Evolutionary conservation across 2,113 vertebrate species (phyloP).

Genomic region (Delphinapterus leucas): DNA sequence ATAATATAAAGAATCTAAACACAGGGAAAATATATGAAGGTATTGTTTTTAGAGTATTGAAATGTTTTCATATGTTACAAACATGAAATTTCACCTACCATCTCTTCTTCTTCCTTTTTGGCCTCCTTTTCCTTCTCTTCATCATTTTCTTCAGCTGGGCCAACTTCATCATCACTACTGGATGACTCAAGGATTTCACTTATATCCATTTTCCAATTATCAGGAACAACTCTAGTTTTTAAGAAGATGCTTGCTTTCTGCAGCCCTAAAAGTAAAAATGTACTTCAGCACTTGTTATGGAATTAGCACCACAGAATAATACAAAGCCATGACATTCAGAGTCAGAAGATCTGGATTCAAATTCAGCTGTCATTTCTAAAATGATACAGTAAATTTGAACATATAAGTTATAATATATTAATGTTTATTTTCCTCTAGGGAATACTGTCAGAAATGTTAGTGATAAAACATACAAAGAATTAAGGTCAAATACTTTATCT

Average conservation of each 20-base stretch:
- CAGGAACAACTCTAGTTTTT: slow-evolving; percentile 85
- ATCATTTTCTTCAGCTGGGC: slow-evolving; percentile 86
- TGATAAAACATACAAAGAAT: background rate
- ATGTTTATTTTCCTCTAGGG: background rate
- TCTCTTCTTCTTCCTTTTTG: slow-evolving; percentile 86
- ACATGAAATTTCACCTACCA: slow-evolving; percentile 71
- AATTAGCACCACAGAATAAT: background rate
- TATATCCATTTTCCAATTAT: slow-evolving; percentile 97
- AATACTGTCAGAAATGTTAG: background rate
- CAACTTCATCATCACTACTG: slow-evolving; percentile 93
- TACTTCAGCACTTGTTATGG: background rate
- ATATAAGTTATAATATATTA: background rate
- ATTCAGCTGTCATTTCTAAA: background rate
- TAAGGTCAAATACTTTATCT: slow-evolving; percentile 6
- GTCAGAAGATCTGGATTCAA: slow-evolving; percentile 2
- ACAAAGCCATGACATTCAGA: background rate
- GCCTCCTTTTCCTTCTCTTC: slow-evolving; percentile 85
- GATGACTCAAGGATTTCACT: slow-evolving; percentile 97
- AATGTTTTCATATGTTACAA: background rate
- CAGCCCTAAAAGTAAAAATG: slow-evolving; percentile 83
- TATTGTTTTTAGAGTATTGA: background rate
- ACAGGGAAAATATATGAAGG: background rate
- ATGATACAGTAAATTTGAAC: background rate
- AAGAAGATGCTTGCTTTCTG: slow-evolving; percentile 89
- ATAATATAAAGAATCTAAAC: background rate